Percentiles rank a stretch among this genome's conserved stretches.
phyloP scores from a whole-genome alignment of 2,113 vertebrate genomes.

The Vimba vimba region DNA sequence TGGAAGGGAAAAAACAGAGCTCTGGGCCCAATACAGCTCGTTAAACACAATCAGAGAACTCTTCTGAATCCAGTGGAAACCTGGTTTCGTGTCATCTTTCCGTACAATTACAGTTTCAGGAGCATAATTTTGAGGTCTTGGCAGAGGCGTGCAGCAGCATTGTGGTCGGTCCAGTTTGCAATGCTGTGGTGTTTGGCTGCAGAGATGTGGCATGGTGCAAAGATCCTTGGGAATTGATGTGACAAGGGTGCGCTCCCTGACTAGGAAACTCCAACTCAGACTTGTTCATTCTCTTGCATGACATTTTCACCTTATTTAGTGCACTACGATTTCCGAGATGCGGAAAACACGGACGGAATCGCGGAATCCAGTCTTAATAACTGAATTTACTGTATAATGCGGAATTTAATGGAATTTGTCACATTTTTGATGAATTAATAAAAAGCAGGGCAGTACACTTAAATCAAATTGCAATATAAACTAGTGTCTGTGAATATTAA shows the following conservation, averaged over 20 bases:
- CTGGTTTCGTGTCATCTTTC: slow-evolving; percentile 70
- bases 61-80: slow-evolving; percentile 66
- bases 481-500: too few species aligned
- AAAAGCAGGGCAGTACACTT: too few species aligned
- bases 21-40: slow-evolving; percentile 40
- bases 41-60: slow-evolving; percentile 69
- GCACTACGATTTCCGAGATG: too few species aligned
- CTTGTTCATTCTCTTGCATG: neutral
- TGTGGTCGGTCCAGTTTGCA: slow-evolving; percentile 45
- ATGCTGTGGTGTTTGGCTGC: slow-evolving; percentile 34
- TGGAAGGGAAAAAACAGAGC: slow-evolving; percentile 59
- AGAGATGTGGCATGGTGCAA: neutral
- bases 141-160: slow-evolving; percentile 36
- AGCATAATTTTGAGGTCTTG: slow-evolving; percentile 57
- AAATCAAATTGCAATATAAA: too few species aligned
- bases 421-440: too few species aligned
- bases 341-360: too few species aligned
- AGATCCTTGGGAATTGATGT: slow-evolving; percentile 40
- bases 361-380: too few species aligned
- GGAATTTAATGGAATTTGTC: too few species aligned
- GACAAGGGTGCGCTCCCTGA: neutral
- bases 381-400: too few species aligned
- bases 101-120: slow-evolving; percentile 64
- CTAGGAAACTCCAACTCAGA: slow-evolving; percentile 25
- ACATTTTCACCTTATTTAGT: neutral